Evolutionary conservation across 2,888 invertebrate genomes (phyloP), one percentile per base, ranked within the genome.

Genomic region (Bruchidius siliquastri): DNA sequence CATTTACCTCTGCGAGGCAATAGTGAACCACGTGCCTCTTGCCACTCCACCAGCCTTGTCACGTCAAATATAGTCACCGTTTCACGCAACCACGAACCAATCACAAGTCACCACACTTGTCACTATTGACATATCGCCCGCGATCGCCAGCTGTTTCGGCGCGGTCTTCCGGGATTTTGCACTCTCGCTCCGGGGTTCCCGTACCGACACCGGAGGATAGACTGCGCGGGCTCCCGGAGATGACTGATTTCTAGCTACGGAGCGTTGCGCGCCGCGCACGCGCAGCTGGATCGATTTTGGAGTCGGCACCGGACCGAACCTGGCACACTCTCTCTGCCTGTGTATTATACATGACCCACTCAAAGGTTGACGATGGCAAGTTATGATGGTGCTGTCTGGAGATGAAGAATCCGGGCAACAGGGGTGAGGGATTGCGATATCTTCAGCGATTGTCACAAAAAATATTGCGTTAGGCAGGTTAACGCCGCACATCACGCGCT

Each of bases 261-360:
- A 74, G 77, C 76, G 76, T 76, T 79, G 79, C 77, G 76, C 77
- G 80, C 79, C 81, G 82, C 83, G 83, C 84, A 78, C 80, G 83
- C 84, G 84, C 84, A 80, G 73, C 80, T 68, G 77, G 81, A 85
- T 85, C 85, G 85, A 85, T 85, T 82, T 82, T 81, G 49, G 49
- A 49, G 49, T 13, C 49, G 49, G 49, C 49, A 79, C 83, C 83
- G 83, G 83, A 82, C 82, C 83, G 82, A 81, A 84, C 84, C 84
- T 84, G 83, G 83, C 83, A 83, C 82, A 83, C 82, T 82, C 79
- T 49, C 49, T 49, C 49, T 13, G 10, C 10, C 49, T 83, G 84
- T 84, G 84, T 84, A 84, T 84, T 84, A 84, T 84, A 84, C 84
- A 84, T 84, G 84, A 84, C 82, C 82, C 81, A 80, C 82, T 81